Evolutionary conservation across 2,888 invertebrate genomes (phyloP).

Genomic region (Scaptomyza tumidula): DNA sequence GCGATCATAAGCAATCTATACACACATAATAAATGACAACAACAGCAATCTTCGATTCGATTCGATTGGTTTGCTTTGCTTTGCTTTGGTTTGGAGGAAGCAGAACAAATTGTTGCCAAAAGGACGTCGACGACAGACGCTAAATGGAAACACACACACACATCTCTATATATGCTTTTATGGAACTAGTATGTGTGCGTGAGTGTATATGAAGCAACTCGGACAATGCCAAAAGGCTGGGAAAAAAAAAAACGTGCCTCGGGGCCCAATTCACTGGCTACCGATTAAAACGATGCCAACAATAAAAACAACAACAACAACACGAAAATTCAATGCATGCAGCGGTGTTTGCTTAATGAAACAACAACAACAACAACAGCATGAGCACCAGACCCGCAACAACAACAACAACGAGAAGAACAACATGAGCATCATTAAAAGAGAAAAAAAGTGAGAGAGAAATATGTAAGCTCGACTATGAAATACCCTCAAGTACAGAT

Average conservation of each 20-base stretch:
- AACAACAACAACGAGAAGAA: constrained; percentile 14
- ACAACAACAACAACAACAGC: constrained; percentile 1
- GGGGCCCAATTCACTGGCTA: constrained; percentile 44
- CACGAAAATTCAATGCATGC: constrained; percentile 42
- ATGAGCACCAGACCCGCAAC: constrained; percentile 12
- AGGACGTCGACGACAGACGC: constrained; percentile 39
- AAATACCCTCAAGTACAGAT: neutral
- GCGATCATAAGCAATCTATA: constrained; percentile 42
- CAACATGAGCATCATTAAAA: constrained; percentile 17
- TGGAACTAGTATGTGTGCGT: neutral
- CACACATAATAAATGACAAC: constrained; percentile 48
- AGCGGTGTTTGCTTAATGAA: constrained; percentile 74
- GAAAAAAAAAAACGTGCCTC: constrained; percentile 15
- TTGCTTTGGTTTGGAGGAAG: constrained; percentile 4
- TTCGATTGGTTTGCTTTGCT: no score
- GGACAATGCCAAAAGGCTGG: constrained; percentile 47
- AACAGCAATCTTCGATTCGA: no score
- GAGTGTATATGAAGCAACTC: constrained; percentile 8
- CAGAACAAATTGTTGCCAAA: constrained; percentile 62
- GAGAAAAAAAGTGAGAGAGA: constrained; percentile 7
- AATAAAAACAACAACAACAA: constrained; percentile 37
- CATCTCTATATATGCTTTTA: neutral
- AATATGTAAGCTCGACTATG: neutral
- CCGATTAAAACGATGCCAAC: constrained; percentile 63
- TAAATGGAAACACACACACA: constrained; percentile 12